Base-by-base conservation (phyloP, 2,797 vertebrate species). In the Trachurus trachurus region DNA sequence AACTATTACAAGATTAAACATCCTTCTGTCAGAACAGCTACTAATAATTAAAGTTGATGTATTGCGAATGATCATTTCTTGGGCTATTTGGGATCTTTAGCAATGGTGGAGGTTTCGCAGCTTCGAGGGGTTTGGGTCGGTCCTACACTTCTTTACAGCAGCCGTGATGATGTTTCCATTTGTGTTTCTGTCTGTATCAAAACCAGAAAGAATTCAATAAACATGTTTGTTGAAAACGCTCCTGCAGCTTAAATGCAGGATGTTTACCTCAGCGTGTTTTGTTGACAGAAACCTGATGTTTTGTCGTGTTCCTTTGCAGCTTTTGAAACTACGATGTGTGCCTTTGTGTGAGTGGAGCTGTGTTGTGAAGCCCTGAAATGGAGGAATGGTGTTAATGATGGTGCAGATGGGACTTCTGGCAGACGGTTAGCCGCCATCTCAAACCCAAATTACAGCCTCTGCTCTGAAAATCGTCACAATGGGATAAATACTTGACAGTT, bases 271-370 rank as follows among this genome's bases (percentile, higher is more conserved):
- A 0, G 4, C 0, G 37, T 58, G 47, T 44, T 58, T 34, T 71
- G 16, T 63, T 42, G 42, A 69, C 39, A 61, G 37, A 61, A 57
- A 71, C 31, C 17, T 21, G 68, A 21, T 31, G 31, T 17, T 22
- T 42, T 9, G 62, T n/a, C 44, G 72, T 31, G 81, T 78, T 87
- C 82, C 81, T 86, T 77, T 86, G 83, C 89, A 87, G 85, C 80
- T 13, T 34, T 6, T 57, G 49, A 45, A 59, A 34, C 5, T 2
- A 34, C n/a, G 54, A 9, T 31, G 71, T 54, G 62, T 78, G 1
- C 10, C 11, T 49, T 65, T 50, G 74, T 83, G 82, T 12, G 73
- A 62, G 74, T 75, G 77, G 0, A 15, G 42, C 19, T 71, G 72
- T 67, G 73, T 79, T 42, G n/a, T 50, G 71, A 54, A 40, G 31